Evolutionary conservation across 2,797 vertebrate genomes (phyloP), one percentile per base, ranked within the genome.

Genomic region (Melanotaenia maccullochi): DNA sequence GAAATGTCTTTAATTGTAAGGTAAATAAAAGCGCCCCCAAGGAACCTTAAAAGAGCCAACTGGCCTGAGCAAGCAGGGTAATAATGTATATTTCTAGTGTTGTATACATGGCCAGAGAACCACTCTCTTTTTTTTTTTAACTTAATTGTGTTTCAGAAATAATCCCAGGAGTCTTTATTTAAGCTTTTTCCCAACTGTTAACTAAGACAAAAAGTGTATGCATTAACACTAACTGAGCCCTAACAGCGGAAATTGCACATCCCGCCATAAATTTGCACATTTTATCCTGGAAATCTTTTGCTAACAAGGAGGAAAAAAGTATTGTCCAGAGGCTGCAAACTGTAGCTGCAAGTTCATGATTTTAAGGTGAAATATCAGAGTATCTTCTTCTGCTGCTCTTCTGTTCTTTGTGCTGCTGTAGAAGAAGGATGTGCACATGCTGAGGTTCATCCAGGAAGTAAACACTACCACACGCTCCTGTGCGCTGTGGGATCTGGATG

Each of bases 381-480:
- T 13, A 12, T 6, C 54, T 12, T 16, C 1, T 33, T 8, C 22
- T 36, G 65, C 28, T 42, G 6, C 63, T 60, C 58, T 9, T 54
- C 47, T 65, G 16, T 55, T 54, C n/a, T 1, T 51, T 40, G 11
- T 24, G 36, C 20, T 25, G 36, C 58, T 75, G 60, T 85, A 99
- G 97, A 98, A 98, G 87, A 99, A 98, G 89, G 97, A 98, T 3
- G 96, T 97, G 47, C 94, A 96, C 80, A 99, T 97, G 97, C 92
- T 98, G 89, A 94, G 97, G 73, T 97, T 98, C 93, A 99, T 98
- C 93, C 97, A 98, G 93, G 97, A 99, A 78, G 96, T 98, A 87
- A 99, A 99, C 94, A 98, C 97, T 83, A 98, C 97, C 91, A 98
- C 96, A 1, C 96, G 96, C 84, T 98, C 97, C 4, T 99, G 97